A percentile compares a stretch with the other conserved stretches of the same genome.
These are phyloP conservation scores for Grammomys surdaster DNA, from an alignment of 2,113 vertebrate species.

Conservation along the genomic window DNA sequence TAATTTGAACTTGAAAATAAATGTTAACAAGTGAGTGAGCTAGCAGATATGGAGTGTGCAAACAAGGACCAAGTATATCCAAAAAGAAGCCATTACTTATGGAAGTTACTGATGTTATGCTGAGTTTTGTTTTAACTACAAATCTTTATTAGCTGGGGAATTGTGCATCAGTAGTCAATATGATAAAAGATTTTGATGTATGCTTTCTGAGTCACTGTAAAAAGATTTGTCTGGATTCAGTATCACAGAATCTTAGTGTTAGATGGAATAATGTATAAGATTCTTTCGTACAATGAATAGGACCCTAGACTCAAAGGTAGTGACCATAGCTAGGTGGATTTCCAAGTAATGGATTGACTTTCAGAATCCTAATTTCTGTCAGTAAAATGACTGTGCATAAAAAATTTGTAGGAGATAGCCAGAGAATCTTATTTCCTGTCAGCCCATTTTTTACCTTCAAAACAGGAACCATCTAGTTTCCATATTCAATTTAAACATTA, in stretches of 20 bases:
- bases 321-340: background rate
- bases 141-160: background rate
- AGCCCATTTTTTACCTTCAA: background rate
- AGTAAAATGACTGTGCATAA: background rate
- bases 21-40: background rate
- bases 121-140: constrained; percentile 26
- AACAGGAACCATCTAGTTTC: constrained; percentile 30
- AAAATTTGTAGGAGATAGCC: background rate
- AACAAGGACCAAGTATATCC: background rate
- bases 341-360: background rate
- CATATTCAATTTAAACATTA: constrained; percentile 20
- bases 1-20: background rate
- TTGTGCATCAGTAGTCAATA: background rate
- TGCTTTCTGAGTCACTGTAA: constrained; percentile 43
- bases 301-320: background rate
- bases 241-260: background rate
- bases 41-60: background rate
- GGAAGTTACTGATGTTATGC: background rate
- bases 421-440: constrained; percentile 25
- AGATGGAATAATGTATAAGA: background rate
- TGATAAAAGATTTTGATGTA: background rate
- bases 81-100: background rate
- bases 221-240: background rate
- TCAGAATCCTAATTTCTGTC: constrained; percentile 28
- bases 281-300: background rate